phyloP scores from a whole-genome alignment of 2,113 vertebrate species.

The Thermophis baileyi region DNA sequence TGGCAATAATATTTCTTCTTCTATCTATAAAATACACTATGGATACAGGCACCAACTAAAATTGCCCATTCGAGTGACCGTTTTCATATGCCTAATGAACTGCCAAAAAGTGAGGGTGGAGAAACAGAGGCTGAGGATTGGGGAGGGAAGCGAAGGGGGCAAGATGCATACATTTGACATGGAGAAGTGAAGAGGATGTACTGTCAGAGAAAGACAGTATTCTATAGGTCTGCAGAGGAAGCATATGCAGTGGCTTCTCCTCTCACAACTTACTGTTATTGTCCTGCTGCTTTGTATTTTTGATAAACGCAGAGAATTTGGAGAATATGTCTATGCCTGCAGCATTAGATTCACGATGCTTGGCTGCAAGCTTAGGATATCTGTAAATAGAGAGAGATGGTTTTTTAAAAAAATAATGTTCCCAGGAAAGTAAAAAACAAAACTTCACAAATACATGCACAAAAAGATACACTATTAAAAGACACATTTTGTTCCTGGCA shows the following conservation, averaged over 20 bases:
- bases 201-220: background rate
- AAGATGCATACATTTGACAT: background rate
- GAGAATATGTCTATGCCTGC: conserved; percentile 94
- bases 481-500: background rate
- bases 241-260: background rate
- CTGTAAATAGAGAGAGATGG: conserved; percentile 60
- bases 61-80: background rate
- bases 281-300: conserved; percentile 86
- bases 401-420: background rate
- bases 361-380: conserved; percentile 87
- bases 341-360: conserved; percentile 84
- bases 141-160: background rate
- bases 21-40: background rate
- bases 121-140: background rate
- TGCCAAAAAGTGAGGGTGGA: background rate
- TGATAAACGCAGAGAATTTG: conserved; percentile 93
- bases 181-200: background rate
- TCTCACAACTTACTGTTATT: conserved; percentile 74
- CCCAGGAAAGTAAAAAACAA: background rate
- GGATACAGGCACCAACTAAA: background rate
- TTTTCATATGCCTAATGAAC: background rate
- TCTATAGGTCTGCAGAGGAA: background rate
- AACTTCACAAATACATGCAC: background rate
- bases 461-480: background rate
- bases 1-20: background rate